Conservation (phyloP, 37 sponge, comb jelly and placozoan species). For the Aphrocallistes beatrix region DNA sequence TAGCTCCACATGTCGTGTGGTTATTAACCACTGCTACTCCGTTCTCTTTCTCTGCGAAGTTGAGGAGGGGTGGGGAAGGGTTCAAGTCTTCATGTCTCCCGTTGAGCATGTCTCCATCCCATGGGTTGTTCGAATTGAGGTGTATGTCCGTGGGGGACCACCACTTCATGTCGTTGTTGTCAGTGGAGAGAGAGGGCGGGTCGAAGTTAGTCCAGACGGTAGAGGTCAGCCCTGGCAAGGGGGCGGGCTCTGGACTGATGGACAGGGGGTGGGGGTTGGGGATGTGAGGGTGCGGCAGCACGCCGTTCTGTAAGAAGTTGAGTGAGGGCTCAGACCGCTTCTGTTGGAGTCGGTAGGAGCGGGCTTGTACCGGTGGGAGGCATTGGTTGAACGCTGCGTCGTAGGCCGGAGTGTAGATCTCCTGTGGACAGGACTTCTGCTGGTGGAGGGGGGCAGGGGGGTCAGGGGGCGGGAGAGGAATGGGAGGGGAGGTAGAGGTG, state of each 20-base stretch:
- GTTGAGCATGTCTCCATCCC: not conserved
- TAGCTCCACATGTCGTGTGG: not conserved
- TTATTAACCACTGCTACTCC: too few relatives aligned
- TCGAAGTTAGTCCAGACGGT: constrained; percentile 3
- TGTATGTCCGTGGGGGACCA: not conserved
- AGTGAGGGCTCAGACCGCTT: not conserved
- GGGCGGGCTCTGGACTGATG: not conserved
- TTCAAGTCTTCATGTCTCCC: not conserved
- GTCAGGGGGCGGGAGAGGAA: not conserved
- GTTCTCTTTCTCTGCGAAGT: not conserved
- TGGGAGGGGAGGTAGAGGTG: not conserved
- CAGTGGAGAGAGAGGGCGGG: not conserved
- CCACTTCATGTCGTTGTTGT: not conserved
- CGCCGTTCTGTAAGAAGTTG: not conserved
- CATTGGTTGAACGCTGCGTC: not conserved
- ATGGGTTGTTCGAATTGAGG: not conserved
- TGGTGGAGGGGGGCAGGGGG: not conserved
- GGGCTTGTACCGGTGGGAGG: not conserved
- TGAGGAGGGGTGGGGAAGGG: not conserved
- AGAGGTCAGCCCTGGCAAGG: not conserved
- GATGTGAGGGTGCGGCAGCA: not conserved
- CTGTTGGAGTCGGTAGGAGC: not conserved
- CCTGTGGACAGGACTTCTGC: not conserved
- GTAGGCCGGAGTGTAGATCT: not conserved
- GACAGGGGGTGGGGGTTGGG: not conserved